Evolutionary conservation across 1,140 invertebrate genomes (phyloP), one percentile per base, ranked within the genome.

Genomic region (Drosophila grimshawi): DNA sequence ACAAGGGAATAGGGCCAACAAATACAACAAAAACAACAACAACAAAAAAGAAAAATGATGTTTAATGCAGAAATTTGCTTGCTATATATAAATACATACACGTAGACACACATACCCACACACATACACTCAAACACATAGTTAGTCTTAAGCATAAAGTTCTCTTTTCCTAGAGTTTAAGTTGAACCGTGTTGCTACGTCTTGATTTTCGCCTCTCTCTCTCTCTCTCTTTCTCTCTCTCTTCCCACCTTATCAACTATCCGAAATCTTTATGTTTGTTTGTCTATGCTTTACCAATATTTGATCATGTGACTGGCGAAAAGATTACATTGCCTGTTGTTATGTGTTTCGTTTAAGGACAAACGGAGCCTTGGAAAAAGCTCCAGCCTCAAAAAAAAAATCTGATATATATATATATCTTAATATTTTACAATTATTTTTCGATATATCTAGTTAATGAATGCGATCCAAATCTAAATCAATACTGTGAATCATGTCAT

Each of bases 101-200:
- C 46, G 39, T 64, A 70, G 43, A 71, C 43, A 59, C 37, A 53
- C 19, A 72, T 56, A 59, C 29, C 46, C 61, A 65, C 48, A 78
- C 57, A 37, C 43, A 63, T 46, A 53, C 46, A 74, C 49, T 55
- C 60, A 49, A 43, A 74, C 10, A 70, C 49, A 68, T 51, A 71
- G 56, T 76, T 89, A 88, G 69, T 53, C 10, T 52, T 90, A 89
- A 90, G 78, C 45, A 73, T 52, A 85, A 78, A 89, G 81, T 90
- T 89, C 78, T 85, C 78, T 80, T 83, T 86, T 80, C 69, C 51
- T 89, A 89, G 69, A 43, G 29, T 56, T 70, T 89, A 85, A 81
- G 85, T 81, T 67, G 11, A 72, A 63, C 51, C 66, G 61, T 80
- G 78, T 77, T 85, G 68, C 77, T 46, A 64, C 82, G 83, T 86